phyloP scores from a whole-genome alignment of 2,797 vertebrate species.

The Rhinichthys osculus region DNA sequence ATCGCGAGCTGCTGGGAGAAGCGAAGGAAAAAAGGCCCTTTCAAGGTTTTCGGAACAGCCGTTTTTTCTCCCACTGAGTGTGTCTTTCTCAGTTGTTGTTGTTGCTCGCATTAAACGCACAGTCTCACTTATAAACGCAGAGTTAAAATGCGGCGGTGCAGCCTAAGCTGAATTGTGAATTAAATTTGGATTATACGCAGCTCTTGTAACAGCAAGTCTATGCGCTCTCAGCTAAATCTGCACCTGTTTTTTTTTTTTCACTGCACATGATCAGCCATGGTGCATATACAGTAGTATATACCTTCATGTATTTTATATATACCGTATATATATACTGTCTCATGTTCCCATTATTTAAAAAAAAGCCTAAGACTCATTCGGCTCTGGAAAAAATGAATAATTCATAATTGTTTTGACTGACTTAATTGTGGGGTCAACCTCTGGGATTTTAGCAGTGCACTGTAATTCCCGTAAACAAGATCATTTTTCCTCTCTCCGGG shows the following conservation, averaged over 20 bases:
- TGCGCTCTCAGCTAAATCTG: slow-evolving; percentile 25
- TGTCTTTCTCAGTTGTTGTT: slow-evolving; percentile 12
- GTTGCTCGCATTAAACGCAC: slow-evolving; percentile 20
- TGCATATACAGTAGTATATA: not conserved
- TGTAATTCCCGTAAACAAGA: slow-evolving; percentile 32
- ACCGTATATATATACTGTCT: not conserved
- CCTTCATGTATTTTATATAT: not conserved
- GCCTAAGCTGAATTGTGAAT: slow-evolving; percentile 47
- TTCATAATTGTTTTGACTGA: not conserved
- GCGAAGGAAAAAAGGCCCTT: slow-evolving; percentile 40
- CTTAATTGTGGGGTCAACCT: slow-evolving; percentile 1
- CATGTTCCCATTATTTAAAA: not conserved
- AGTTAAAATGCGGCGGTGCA: not conserved
- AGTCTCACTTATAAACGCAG: slow-evolving; percentile 8
- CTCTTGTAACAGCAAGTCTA: slow-evolving; percentile 35
- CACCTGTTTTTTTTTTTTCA: slow-evolving; percentile 13
- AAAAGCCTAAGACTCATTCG: not conserved
- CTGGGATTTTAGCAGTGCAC: slow-evolving; percentile 2
- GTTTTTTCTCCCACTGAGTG: slow-evolving; percentile 7
- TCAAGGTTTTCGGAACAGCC: slow-evolving; percentile 5
- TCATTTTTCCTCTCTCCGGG: not conserved
- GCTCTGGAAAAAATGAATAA: not conserved
- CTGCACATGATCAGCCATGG: not conserved
- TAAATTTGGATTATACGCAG: slow-evolving; percentile 43
- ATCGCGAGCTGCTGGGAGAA: slow-evolving; percentile 68